Evolutionary conservation across 2,113 vertebrate species (phyloP).

Genomic region (Engystomops pustulosus): DNA sequence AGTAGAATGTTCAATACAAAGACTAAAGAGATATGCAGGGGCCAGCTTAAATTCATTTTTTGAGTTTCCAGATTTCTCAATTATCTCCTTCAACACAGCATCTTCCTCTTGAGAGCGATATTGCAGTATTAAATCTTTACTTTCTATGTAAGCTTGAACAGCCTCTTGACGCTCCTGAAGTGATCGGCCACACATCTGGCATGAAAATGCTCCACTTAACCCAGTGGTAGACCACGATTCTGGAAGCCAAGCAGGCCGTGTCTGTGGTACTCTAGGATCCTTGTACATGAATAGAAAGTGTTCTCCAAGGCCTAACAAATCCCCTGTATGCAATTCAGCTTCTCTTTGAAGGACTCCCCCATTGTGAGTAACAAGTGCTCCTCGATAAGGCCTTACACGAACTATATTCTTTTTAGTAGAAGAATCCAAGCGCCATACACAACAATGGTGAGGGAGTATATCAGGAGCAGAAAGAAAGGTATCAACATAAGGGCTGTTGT

Average conservation of each 20-base stretch:
- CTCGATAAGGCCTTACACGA: conserved; percentile 81
- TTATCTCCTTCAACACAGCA: conserved; percentile 84
- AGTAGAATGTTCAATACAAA: conserved; percentile 88
- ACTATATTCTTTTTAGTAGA: conserved; percentile 61
- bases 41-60: conserved; percentile 78
- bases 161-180: conserved; percentile 85
- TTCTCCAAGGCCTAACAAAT: conserved; percentile 86
- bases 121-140: conserved; percentile 79
- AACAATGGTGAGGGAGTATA: conserved; percentile 85
- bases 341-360: conserved; percentile 83
- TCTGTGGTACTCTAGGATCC: conserved; percentile 78
- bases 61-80: conserved; percentile 78
- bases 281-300: conserved; percentile 91
- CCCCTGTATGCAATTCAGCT: conserved; percentile 82
- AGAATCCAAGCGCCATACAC: conserved; percentile 69
- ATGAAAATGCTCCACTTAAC: conserved; percentile 68
- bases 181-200: conserved; percentile 70
- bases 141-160: conserved; percentile 82
- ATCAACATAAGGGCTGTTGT: conserved; percentile 79
- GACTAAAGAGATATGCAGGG: conserved; percentile 86
- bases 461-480: conserved; percentile 88
- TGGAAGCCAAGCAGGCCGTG: conserved; percentile 69
- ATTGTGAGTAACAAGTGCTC: conserved; percentile 86
- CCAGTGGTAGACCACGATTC: conserved; percentile 63
- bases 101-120: conserved; percentile 86